These are phyloP conservation scores for Pammene aurita DNA, from an alignment of 2,888 invertebrate genomes.

Conservation along the genomic window DNA sequence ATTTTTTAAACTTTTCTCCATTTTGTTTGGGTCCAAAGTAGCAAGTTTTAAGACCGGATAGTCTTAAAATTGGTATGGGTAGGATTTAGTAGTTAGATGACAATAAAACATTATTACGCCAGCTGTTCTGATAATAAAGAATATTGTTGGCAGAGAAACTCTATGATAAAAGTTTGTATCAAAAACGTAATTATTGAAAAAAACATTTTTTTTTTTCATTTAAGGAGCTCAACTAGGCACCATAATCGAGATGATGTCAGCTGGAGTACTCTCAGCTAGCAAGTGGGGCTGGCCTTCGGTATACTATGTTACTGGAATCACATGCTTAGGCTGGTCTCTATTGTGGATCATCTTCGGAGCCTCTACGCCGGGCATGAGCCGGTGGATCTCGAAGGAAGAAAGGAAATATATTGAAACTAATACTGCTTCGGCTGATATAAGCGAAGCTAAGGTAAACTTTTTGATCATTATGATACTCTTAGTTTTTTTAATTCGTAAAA, in stretches of 20 bases:
- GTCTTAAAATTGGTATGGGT: too few species aligned
- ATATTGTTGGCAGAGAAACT: too few species aligned
- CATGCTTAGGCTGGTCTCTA: constrained; percentile 85
- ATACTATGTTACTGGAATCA: constrained; percentile 88
- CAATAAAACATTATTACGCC: too few species aligned
- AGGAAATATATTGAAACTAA: constrained; percentile 86
- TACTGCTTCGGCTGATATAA: constrained; percentile 66
- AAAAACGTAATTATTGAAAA: too few species aligned
- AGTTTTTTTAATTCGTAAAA: too few species aligned
- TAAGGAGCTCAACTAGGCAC: constrained; percentile 92
- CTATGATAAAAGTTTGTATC: too few species aligned
- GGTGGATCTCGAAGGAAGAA: constrained; percentile 86
- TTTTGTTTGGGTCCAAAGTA: too few species aligned
- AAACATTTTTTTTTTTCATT: neutral
- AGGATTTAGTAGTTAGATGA: too few species aligned
- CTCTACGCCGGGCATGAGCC: constrained; percentile 85
- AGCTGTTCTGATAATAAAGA: too few species aligned
- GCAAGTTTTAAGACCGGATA: too few species aligned
- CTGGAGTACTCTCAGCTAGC: constrained; percentile 88
- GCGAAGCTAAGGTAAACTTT: constrained; percentile 34
- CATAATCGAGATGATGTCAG: constrained; percentile 88
- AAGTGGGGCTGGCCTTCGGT: constrained; percentile 90
- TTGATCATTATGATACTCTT: too few species aligned
- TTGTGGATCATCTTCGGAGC: constrained; percentile 86
- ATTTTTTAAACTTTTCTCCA: too few species aligned